Conservation (phyloP, 1,140 invertebrate genomes). For the Bombus waltoni region DNA sequence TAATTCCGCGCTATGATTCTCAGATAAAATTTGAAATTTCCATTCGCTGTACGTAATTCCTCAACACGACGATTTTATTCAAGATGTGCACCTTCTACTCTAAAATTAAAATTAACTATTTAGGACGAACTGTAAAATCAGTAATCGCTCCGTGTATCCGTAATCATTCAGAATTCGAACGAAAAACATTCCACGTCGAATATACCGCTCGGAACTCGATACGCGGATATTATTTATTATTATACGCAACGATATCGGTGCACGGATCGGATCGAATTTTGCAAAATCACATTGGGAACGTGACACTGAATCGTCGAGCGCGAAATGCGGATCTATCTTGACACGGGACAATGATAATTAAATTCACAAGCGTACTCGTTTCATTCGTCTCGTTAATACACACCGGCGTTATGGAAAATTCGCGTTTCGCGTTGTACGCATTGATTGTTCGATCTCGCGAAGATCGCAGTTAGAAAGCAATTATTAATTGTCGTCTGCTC, state of each 20-base stretch:
- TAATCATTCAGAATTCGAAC: background rate
- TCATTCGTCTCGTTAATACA: slow-evolving; percentile 11
- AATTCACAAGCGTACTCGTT: background rate
- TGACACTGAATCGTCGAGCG: background rate
- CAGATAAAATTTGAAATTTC: background rate
- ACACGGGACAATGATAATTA: slow-evolving; percentile 3
- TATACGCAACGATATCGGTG: too few species aligned
- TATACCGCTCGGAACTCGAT: background rate
- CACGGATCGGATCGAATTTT: too few species aligned
- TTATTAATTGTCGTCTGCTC: background rate
- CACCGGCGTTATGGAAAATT: background rate
- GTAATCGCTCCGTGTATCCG: background rate
- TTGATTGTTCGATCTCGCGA: background rate
- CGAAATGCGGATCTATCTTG: background rate
- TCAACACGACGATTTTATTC: background rate
- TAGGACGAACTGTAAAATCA: background rate
- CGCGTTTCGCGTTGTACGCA: background rate
- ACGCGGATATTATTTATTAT: background rate
- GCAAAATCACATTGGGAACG: background rate
- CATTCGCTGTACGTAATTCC: background rate
- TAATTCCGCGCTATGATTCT: too few species aligned
- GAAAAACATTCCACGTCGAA: background rate
- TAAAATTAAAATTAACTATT: too few species aligned
- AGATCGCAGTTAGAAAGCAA: background rate
- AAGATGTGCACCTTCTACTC: background rate